These are phyloP conservation scores for Pseudobourletiella spinata DNA, from an alignment of 1,140 invertebrate species.

Conservation along the genomic window DNA sequence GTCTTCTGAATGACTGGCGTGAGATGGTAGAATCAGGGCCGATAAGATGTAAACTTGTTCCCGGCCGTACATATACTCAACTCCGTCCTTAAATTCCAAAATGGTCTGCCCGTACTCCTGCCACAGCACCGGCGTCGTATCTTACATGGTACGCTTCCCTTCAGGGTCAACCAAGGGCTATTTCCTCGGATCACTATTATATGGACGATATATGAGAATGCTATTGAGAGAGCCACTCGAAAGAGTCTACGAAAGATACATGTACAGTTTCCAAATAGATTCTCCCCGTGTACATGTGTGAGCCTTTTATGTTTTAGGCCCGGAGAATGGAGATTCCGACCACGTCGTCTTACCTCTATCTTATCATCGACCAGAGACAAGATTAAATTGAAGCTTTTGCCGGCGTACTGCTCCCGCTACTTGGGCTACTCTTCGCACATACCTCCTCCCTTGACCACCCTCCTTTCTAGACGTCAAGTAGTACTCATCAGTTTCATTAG, in stretches of 20 bases:
- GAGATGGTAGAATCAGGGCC: not conserved
- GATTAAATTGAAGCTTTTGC: slow-evolving; percentile 1
- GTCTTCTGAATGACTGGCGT: slow-evolving; percentile 1
- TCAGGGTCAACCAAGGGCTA: not conserved
- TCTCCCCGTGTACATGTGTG: not conserved
- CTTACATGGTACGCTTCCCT: not conserved
- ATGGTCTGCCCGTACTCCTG: not conserved
- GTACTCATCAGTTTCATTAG: slow-evolving; percentile 6
- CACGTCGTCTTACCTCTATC: not conserved
- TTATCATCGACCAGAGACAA: not conserved
- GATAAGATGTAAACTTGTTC: not conserved
- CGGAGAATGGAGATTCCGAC: no score
- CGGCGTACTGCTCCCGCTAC: not conserved
- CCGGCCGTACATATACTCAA: not conserved
- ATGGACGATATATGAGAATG: not conserved
- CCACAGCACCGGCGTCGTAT: no score
- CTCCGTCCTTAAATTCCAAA: not conserved
- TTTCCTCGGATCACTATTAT: not conserved
- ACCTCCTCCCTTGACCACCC: not conserved
- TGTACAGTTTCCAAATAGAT: no score
- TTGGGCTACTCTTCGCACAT: not conserved
- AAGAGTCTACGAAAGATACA: no score
- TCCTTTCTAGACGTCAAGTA: not conserved
- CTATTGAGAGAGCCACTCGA: no score
- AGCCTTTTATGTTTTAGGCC: not conserved